These are phyloP conservation scores for Erethizon dorsatum DNA, from an alignment of 2,797 vertebrate species.

Conservation along the genomic window DNA sequence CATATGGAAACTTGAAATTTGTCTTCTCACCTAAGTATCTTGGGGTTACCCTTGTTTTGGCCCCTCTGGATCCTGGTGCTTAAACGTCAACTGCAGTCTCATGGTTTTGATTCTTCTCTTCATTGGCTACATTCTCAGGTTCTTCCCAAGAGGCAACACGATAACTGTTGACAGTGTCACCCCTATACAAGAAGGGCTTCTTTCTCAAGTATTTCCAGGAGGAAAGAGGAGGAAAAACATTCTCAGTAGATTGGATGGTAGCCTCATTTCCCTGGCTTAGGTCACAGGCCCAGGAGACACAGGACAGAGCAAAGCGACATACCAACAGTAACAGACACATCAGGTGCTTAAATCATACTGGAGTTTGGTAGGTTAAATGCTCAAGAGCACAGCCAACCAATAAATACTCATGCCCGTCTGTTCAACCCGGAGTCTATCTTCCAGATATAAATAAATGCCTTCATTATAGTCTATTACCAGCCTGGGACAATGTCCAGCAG, in stretches of 20 bases:
- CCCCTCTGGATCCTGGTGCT: neutral
- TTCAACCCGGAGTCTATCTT: neutral
- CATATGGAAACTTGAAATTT: neutral
- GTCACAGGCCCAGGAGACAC: neutral
- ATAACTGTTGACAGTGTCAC: neutral
- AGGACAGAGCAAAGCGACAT: neutral
- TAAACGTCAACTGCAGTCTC: neutral
- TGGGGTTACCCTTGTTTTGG: neutral
- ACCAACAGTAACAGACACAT: neutral
- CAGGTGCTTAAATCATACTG: neutral
- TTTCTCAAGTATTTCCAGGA: neutral
- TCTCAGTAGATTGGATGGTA: neutral
- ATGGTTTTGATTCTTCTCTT: neutral
- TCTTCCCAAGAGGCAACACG: neutral
- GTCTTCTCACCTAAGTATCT: neutral
- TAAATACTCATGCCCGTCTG: neutral
- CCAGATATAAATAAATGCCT: conserved; percentile 29
- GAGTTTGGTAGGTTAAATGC: neutral
- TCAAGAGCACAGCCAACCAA: neutral
- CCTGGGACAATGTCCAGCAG: neutral
- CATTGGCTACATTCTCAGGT: neutral
- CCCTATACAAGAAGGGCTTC: neutral
- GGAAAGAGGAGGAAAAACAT: neutral
- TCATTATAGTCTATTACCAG: neutral
- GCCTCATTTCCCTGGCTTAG: neutral